A percentile compares a stretch with the other conserved stretches of the same genome.
These are phyloP conservation scores for Trichogramma pretiosum DNA, from an alignment of 1,140 invertebrate species.

Conservation along the genomic window DNA sequence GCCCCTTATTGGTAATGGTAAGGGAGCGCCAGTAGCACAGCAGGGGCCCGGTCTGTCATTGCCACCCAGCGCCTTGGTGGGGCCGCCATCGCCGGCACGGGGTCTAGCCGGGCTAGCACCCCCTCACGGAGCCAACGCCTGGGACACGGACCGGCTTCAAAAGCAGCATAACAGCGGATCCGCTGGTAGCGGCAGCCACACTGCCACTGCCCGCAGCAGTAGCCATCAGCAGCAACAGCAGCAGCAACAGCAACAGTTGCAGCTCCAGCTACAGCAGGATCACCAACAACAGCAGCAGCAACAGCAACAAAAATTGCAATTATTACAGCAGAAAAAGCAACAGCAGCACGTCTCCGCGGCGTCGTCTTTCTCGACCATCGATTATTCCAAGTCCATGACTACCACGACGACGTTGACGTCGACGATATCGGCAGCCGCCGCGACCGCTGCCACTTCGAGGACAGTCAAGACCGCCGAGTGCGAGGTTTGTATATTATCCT, in stretches of 20 bases:
- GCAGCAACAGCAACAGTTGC: background rate
- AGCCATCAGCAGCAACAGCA: background rate
- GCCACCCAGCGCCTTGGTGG: constrained; percentile 48
- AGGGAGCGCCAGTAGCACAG: constrained; percentile 60
- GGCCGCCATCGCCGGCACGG: constrained; percentile 44
- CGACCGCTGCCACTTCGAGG: background rate
- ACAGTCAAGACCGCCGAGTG: too few relatives aligned
- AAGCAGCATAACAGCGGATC: too few relatives aligned
- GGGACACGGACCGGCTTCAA: constrained; percentile 58
- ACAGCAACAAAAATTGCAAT: background rate
- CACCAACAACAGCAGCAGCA: background rate
- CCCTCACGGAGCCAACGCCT: constrained; percentile 50
- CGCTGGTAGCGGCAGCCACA: too few relatives aligned
- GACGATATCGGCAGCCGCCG: background rate
- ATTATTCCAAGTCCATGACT: background rate
- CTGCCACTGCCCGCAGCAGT: constrained; percentile 50
- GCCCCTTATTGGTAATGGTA: constrained; percentile 82
- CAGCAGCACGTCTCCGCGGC: too few relatives aligned
- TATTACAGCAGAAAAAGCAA: background rate
- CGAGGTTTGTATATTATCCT: too few relatives aligned
- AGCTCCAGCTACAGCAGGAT: background rate
- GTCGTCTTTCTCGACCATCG: background rate
- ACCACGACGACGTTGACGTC: background rate
- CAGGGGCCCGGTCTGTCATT: constrained; percentile 54
- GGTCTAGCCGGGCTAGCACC: constrained; percentile 56